Evolutionary conservation across 2,888 invertebrate species (phyloP), one percentile per base, ranked within the genome.

Genomic region (Drosophila sordidula): DNA sequence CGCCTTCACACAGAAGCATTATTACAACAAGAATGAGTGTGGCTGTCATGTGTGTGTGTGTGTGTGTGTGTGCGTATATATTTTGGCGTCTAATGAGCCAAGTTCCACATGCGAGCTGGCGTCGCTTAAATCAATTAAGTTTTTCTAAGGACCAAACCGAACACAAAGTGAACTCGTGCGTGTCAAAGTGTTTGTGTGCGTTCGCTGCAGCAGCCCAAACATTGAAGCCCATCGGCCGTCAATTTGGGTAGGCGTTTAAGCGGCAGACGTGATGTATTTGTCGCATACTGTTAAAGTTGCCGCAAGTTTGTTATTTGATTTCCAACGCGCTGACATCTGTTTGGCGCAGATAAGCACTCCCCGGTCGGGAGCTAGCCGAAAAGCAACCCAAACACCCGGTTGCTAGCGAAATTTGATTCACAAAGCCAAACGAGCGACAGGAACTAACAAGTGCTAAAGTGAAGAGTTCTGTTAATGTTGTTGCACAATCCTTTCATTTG

Each of bases 41-140:
- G 42, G 1, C 12, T 49, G 2, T 25, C 9, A 18, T 12, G 18
- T 18, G 18, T 18, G 18, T 26, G 16, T n/a, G 51, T 42, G 25
- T 49, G 36, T 39, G 6, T 22, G 26, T 34, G 34, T 29, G 38
- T 52, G 42, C 59, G 57, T 49, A 41, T 58, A 45, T 61, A 25
- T 34, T 41, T 32, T 54, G 36, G 22, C 41, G 38, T 47, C 45
- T 77, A 70, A 70, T 75, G 68, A 57, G 61, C 64, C 54, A 66
- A 70, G 64, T 64, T 70, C 63, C 68, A 55, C 49, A 66, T 64
- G 57, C 41, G 62, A 62, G 55, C 65, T 52, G 66, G 62, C 67
- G 63, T 66, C 62, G 65, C 63, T 70, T 68, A 66, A 87, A 80
- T 87, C 78, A 84, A 87, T 84, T 82, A 79, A 71, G 64, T 75